A percentile compares a stretch with the other conserved stretches of the same genome.
These are phyloP conservation scores for Brachionus paranguensis DNA, from an alignment of 1,140 invertebrate genomes.

Conservation along the genomic window DNA sequence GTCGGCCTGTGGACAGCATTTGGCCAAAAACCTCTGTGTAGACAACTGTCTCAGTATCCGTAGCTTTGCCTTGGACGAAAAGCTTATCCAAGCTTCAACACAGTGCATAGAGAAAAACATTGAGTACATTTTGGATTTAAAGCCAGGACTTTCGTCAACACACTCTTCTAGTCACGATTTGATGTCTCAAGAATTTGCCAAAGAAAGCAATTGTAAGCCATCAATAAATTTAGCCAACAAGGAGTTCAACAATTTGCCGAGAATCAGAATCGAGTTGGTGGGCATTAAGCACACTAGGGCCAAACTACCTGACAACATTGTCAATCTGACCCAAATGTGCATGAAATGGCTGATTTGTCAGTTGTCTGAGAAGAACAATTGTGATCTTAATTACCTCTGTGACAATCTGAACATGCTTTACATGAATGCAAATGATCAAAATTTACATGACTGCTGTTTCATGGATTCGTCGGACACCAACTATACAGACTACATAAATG, in stretches of 20 bases:
- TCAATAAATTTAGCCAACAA: slow-evolving; percentile 36
- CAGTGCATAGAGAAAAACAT: slow-evolving; percentile 30
- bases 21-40: neutral
- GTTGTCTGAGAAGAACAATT: neutral
- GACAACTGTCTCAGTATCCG: slow-evolving; percentile 35
- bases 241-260: slow-evolving; percentile 34
- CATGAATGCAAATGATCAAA: slow-evolving; percentile 5
- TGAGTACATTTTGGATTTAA: slow-evolving; percentile 26
- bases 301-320: slow-evolving; percentile 34
- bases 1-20: slow-evolving; percentile 11
- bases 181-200: neutral
- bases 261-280: slow-evolving; percentile 8
- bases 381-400: neutral
- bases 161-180: neutral
- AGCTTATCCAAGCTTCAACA: slow-evolving; percentile 23
- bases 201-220: neutral
- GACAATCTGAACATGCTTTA: slow-evolving; percentile 27
- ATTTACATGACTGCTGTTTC: slow-evolving; percentile 27
- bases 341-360: slow-evolving; percentile 35
- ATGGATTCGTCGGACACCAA: slow-evolving; percentile 12
- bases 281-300: neutral
- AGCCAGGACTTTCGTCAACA: neutral
- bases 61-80: slow-evolving; percentile 5
- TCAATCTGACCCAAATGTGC: slow-evolving; percentile 3
- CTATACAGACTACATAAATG: slow-evolving; percentile 2